A percentile compares a stretch with the other conserved stretches of the same genome.
phyloP scores from a whole-genome alignment of 2,113 vertebrate genomes.

The Chaetura pelagica region DNA sequence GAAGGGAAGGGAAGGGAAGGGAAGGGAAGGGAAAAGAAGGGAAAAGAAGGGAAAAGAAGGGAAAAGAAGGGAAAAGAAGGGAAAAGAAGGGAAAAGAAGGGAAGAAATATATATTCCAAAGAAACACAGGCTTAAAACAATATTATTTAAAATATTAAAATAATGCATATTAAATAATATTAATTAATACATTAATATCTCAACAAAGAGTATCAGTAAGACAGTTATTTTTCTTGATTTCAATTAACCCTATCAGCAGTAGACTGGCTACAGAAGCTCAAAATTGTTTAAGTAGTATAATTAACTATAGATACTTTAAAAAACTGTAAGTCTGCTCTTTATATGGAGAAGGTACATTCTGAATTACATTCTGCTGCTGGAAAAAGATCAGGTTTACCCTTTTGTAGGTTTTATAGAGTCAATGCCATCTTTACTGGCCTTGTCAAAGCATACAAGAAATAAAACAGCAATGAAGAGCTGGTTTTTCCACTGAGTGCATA shows the following conservation, averaged over 20 bases:
- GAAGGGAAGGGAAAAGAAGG: no score
- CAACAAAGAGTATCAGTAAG: conserved; percentile 39
- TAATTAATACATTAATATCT: conserved; percentile 40
- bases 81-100: no score
- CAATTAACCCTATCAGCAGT: conserved; percentile 49
- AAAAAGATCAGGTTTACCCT: background rate
- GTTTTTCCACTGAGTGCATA: background rate
- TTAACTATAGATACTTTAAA: background rate
- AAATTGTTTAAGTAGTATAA: conserved; percentile 44
- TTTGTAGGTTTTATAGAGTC: background rate
- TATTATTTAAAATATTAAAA: background rate
- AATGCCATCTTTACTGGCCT: background rate
- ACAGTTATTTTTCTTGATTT: conserved; percentile 59
- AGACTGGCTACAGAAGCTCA: conserved; percentile 1
- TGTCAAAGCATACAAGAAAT: background rate
- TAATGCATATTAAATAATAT: no score
- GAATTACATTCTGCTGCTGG: conserved; percentile 32
- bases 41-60: no score
- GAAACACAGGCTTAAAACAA: background rate
- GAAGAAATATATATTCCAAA: background rate
- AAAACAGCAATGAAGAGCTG: background rate
- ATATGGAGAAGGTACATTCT: background rate
- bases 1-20: no score
- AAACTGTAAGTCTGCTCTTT: conserved; percentile 5
- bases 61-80: no score